Evolutionary conservation across 2,797 vertebrate genomes (phyloP).

Genomic region (Octomys mimax): DNA sequence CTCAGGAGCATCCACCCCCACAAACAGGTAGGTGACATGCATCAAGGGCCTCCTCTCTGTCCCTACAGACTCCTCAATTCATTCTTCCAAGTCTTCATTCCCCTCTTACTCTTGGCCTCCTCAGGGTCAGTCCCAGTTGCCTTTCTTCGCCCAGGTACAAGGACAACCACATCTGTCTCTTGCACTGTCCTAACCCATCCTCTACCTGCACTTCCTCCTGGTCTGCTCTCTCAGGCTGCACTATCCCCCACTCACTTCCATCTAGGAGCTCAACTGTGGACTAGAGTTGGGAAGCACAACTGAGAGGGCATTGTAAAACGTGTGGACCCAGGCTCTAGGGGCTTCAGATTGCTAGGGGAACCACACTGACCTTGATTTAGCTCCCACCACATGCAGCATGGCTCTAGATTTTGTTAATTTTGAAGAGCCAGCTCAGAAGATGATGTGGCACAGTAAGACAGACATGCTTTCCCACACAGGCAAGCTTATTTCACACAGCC

Average conservation of each 20-base stretch:
- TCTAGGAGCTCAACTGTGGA: background rate
- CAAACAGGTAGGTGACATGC: background rate
- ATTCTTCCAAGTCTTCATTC: background rate
- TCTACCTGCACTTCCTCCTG: background rate
- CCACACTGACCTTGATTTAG: background rate
- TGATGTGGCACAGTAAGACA: background rate
- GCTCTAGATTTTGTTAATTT: background rate
- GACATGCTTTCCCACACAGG: background rate
- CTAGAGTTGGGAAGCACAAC: background rate
- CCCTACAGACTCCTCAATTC: background rate
- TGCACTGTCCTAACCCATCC: background rate
- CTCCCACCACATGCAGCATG: background rate
- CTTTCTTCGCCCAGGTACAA: background rate
- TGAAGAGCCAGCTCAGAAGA: background rate
- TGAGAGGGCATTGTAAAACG: background rate
- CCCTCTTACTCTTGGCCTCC: background rate
- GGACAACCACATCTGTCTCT: background rate
- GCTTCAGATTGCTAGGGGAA: background rate
- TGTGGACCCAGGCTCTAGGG: background rate
- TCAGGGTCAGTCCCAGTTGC: background rate
- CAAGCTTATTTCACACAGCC: background rate
- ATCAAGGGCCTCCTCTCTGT: rapidly evolving
- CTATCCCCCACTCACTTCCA: background rate
- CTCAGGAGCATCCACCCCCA: background rate
- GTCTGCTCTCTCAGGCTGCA: background rate